Evolutionary conservation across 2,113 vertebrate genomes (phyloP), one percentile per base, ranked within the genome.

Genomic region (Motacilla alba): DNA sequence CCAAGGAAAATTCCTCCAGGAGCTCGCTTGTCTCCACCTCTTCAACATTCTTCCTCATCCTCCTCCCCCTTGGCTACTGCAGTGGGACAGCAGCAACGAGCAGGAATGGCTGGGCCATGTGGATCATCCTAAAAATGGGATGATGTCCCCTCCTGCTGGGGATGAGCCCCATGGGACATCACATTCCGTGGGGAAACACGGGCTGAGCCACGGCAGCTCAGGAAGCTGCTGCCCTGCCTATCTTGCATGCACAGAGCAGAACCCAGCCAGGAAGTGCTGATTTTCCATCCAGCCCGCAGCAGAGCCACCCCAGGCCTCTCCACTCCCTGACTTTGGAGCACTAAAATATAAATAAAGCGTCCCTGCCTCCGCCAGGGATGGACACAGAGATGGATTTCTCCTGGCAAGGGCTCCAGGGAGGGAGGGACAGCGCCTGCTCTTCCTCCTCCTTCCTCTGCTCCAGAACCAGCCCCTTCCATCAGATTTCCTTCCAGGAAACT

Each of bases 401-500:
- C 81, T 67, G 95, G 76, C 80, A 41, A 31, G 35, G 78, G 74
- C 62, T 91, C 66, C 78, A 21, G 90, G 2, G n/a, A 96, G 81
- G 92, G 77, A 95, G 89, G 74, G 66, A 63, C 31, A 9, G 53
- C 0, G 33, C 56, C 72, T 80, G 84, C 55, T 44, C 56, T 90
- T 77, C 91, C 56, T 64, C 64, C 84, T 89, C 83, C 83, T 89
- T 80, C 69, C 62, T 6, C 70, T 46, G 67, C 53, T 33, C 1
- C 10, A 10, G 31, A 90, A 60, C 50, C 70, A 46, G 66, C 82
- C 78, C 82, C 67, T 93, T 83, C 94, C 75, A 83, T 6, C 35
- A 8, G 2, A 43, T 83, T 92, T 90, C 93, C 90, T 92, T 89
- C 85, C 9, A 5, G 88, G 66, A 93, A 95, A 64, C 47, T 88